Evolutionary conservation across 2,113 vertebrate genomes (phyloP).

Genomic region (Trichomycterus rosablanca): DNA sequence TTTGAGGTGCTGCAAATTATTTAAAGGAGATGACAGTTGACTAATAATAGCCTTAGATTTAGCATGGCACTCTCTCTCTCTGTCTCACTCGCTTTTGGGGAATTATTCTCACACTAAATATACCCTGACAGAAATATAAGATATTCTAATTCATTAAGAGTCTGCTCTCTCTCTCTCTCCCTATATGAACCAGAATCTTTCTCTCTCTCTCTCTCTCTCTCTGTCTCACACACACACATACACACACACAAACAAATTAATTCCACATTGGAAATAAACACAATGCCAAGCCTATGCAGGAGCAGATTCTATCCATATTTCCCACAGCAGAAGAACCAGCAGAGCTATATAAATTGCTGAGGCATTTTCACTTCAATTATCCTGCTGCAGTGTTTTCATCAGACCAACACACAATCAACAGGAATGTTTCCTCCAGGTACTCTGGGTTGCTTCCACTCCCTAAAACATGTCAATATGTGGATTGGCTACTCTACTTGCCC

Average conservation of each 20-base stretch:
- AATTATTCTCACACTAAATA: conserved; percentile 59
- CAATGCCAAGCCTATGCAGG: conserved; percentile 41
- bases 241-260: conserved; percentile 46
- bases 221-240: conserved; percentile 30
- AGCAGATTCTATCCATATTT: conserved; percentile 46
- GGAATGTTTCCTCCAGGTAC: too few relatives aligned
- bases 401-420: too few relatives aligned
- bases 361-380: conserved; percentile 15
- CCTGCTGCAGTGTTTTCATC: neutral
- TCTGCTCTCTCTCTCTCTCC: too few relatives aligned
- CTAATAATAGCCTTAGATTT: conserved; percentile 57
- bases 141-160: conserved; percentile 49
- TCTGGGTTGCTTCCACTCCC: too few relatives aligned
- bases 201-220: too few relatives aligned
- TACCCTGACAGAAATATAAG: conserved; percentile 53
- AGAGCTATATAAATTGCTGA: conserved; percentile 6
- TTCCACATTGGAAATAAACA: conserved; percentile 40
- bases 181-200: conserved; percentile 25
- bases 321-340: neutral
- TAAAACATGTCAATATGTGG: too few relatives aligned
- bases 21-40: conserved; percentile 58
- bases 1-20: conserved; percentile 57
- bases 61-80: conserved; percentile 46
- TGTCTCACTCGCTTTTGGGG: conserved; percentile 19
- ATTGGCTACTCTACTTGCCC: too few relatives aligned